These are phyloP conservation scores for Esox masquinongy DNA, from an alignment of 2,797 vertebrate species.

Conservation along the genomic window DNA sequence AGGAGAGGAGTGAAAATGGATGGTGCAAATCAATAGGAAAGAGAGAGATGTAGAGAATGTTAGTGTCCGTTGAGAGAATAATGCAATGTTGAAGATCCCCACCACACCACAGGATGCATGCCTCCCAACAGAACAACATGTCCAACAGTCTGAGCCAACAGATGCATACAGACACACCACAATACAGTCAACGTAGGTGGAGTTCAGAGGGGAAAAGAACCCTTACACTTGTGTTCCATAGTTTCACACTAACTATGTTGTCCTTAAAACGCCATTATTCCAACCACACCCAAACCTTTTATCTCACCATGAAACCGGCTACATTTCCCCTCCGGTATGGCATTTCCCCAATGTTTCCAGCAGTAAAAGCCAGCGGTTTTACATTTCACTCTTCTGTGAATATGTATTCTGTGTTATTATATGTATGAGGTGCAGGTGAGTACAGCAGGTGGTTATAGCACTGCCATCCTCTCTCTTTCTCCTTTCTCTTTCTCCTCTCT, in stretches of 20 bases:
- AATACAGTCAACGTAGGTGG: constrained; percentile 51
- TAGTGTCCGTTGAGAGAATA: constrained; percentile 72
- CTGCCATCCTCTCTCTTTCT: neutral
- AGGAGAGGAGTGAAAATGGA: constrained; percentile 41
- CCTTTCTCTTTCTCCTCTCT: neutral
- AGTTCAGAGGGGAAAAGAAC: constrained; percentile 34
- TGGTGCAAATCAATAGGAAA: constrained; percentile 68
- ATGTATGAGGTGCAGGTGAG: neutral
- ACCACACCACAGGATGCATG: constrained; percentile 40
- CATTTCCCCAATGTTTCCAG: too few species aligned
- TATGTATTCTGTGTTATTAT: neutral
- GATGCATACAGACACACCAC: constrained; percentile 20
- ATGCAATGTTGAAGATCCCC: constrained; percentile 61
- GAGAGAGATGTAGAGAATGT: constrained; percentile 77
- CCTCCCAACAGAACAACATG: constrained; percentile 15
- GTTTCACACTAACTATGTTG: neutral
- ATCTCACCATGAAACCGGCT: neutral
- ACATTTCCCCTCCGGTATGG: neutral
- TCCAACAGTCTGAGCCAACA: constrained; percentile 39
- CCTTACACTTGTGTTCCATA: neutral
- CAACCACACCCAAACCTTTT: neutral
- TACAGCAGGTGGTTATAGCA: neutral
- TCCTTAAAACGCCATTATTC: neutral
- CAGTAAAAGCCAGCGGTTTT: neutral
- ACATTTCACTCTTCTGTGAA: neutral